Evolutionary conservation across 2,888 invertebrate species (phyloP).

Genomic region (Drosophila rellima): DNA sequence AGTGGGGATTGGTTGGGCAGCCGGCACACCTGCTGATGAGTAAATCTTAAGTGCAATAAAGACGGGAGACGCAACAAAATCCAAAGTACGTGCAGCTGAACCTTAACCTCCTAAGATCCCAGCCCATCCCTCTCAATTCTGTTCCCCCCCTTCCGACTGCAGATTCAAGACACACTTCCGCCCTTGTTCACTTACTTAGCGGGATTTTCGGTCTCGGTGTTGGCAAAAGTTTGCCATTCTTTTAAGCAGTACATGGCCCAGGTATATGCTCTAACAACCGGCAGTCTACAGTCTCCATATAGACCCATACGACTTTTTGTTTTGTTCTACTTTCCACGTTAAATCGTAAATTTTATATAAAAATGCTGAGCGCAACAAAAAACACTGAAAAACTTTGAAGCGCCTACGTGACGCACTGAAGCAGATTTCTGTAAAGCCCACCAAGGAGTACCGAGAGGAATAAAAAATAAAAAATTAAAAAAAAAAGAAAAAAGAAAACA

Average conservation of each 20-base stretch:
- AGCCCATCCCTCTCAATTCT: too few species aligned
- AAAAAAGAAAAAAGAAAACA: conserved; percentile 18
- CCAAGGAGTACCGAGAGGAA: conserved; percentile 32
- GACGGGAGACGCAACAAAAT: conserved; percentile 75
- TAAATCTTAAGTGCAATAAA: conserved; percentile 82
- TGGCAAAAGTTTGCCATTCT: conserved; percentile 74
- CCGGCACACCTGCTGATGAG: conserved; percentile 80
- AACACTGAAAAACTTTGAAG: conserved; percentile 71
- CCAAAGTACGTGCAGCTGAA: conserved; percentile 81
- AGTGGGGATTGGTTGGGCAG: conserved; percentile 14
- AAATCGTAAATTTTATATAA: conserved; percentile 82
- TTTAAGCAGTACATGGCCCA: conserved; percentile 74
- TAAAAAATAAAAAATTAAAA: conserved; percentile 20
- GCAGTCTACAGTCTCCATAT: conserved; percentile 14
- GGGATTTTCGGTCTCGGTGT: conserved; percentile 77
- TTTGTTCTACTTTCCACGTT: conserved; percentile 77
- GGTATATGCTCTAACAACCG: conserved; percentile 14
- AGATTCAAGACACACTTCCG: conserved; percentile 13
- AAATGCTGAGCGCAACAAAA: conserved; percentile 22
- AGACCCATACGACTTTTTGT: conserved; percentile 44
- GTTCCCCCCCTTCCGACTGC: too few species aligned
- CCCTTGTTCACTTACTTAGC: conserved; percentile 80
- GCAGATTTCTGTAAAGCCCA: conserved; percentile 66
- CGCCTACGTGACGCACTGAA: conserved; percentile 84
- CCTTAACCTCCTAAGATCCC: conserved; percentile 8